Conservation (phyloP, 2,888 invertebrate genomes). For the Epinotia demarniana region DNA sequence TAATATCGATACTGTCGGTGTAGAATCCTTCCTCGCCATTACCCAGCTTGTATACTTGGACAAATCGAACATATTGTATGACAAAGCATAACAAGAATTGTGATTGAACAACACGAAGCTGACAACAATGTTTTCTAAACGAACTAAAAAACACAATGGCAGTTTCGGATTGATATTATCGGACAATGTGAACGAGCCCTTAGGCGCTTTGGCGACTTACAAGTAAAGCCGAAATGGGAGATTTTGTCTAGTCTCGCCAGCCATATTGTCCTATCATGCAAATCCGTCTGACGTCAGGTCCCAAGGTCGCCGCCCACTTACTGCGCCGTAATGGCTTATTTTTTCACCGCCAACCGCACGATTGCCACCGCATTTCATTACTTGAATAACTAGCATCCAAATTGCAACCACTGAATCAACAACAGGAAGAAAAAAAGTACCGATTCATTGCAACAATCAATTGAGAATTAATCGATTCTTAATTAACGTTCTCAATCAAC, state of each 20-base stretch:
- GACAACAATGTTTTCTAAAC: too few species aligned
- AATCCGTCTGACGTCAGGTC: constrained; percentile 26
- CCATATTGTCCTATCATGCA: constrained; percentile 24
- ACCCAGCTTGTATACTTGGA: too few species aligned
- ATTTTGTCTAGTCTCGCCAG: neutral
- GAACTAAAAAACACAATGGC: too few species aligned
- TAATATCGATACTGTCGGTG: too few species aligned
- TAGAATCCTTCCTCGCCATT: too few species aligned
- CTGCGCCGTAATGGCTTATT: constrained; percentile 16
- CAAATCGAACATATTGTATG: too few species aligned
- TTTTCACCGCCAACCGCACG: constrained; percentile 12
- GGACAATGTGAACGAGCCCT: too few species aligned
- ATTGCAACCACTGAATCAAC: constrained; percentile 12
- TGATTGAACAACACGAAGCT: too few species aligned
- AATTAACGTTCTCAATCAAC: neutral
- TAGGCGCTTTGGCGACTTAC: constrained; percentile 7
- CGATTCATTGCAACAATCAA: neutral
- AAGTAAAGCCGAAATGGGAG: neutral
- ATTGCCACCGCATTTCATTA: constrained; percentile 23
- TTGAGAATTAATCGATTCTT: neutral
- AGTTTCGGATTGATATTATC: too few species aligned
- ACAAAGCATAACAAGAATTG: too few species aligned
- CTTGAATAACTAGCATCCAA: constrained; percentile 2
- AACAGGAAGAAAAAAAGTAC: neutral
- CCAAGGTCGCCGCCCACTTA: constrained; percentile 20